Evolutionary conservation across 2,797 vertebrate species (phyloP).

Genomic region (Hemibagrus guttatus): DNA sequence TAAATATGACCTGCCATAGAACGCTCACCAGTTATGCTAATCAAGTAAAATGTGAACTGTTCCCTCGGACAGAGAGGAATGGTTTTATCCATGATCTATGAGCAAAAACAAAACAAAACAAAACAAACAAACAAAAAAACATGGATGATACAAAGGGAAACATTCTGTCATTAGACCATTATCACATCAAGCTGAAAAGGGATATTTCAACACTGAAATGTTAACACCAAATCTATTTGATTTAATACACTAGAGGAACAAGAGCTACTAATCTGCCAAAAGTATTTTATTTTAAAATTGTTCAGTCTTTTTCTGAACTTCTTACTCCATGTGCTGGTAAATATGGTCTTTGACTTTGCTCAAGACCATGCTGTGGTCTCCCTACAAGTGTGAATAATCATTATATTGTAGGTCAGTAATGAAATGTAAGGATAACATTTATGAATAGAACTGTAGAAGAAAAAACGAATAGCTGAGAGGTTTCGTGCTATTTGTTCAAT

Average conservation of each 20-base stretch:
- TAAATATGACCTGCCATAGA: neutral
- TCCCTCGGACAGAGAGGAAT: constrained; percentile 10
- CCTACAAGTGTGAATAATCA: constrained; percentile 13
- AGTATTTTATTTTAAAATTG: neutral
- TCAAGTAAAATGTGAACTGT: constrained; percentile 3
- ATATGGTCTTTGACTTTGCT: constrained; percentile 1
- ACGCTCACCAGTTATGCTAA: neutral
- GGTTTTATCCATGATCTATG: neutral
- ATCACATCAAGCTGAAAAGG: neutral
- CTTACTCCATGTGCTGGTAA: neutral
- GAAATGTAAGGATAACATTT: neutral
- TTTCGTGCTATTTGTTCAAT: neutral
- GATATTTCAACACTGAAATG: constrained; percentile 1
- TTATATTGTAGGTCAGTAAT: neutral
- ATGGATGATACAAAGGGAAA: constrained; percentile 13
- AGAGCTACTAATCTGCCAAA: neutral
- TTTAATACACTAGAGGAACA: neutral
- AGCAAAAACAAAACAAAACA: neutral
- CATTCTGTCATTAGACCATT: constrained; percentile 26
- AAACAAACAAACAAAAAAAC: too few relatives aligned
- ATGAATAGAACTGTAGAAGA: neutral
- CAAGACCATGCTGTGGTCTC: neutral
- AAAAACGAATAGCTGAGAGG: neutral
- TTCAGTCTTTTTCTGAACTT: neutral
- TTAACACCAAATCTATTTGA: neutral